phyloP scores from a whole-genome alignment of 2,797 vertebrate genomes.

The Hyperoplus lanceolatus region DNA sequence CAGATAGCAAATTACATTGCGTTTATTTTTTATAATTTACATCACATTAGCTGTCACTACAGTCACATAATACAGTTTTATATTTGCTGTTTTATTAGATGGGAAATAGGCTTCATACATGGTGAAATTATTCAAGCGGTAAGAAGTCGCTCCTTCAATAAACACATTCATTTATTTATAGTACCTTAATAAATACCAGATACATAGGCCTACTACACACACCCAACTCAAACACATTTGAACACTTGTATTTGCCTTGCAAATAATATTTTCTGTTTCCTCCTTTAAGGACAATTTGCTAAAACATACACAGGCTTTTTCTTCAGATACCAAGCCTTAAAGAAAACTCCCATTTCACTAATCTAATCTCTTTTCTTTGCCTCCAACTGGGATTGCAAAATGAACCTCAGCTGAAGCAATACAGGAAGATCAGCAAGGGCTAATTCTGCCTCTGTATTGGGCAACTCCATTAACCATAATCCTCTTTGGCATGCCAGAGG shows the following conservation, averaged over 20 bases:
- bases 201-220: not conserved
- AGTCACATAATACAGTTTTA: not conserved
- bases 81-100: not conserved
- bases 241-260: not conserved
- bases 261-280: no score
- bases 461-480: slow-evolving; percentile 72
- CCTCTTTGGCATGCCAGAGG: slow-evolving; percentile 38
- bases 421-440: slow-evolving; percentile 42
- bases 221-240: slow-evolving; percentile 7
- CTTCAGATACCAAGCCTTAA: not conserved
- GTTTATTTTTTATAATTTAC: not conserved
- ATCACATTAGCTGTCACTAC: not conserved
- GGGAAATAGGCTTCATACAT: not conserved
- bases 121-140: not conserved
- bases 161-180: no score
- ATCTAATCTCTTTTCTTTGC: slow-evolving; percentile 46
- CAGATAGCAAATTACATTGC: no score
- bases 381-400: slow-evolving; percentile 23
- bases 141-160: no score
- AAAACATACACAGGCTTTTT: slow-evolving; percentile 15
- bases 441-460: slow-evolving; percentile 58
- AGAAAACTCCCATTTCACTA: slow-evolving; percentile 28
- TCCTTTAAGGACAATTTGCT: not conserved
- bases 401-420: slow-evolving; percentile 48
- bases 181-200: not conserved